Conservation (phyloP, 1,140 invertebrate species). For the Saccostrea cuccullata region DNA sequence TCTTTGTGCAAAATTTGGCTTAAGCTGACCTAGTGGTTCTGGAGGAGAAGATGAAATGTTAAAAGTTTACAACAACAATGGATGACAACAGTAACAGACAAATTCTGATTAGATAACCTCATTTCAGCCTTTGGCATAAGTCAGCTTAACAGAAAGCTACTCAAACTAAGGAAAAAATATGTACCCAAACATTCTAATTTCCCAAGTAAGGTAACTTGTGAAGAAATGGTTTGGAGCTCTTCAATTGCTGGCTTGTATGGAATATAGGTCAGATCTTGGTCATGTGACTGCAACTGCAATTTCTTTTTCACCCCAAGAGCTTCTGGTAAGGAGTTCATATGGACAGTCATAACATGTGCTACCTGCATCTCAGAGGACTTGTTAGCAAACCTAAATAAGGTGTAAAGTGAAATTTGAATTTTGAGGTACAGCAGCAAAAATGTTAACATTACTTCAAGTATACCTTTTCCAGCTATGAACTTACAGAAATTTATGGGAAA, state of each 20-base stretch:
- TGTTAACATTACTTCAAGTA: too few species aligned
- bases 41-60: not conserved
- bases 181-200: slow-evolving; percentile 75
- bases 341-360: slow-evolving; percentile 71
- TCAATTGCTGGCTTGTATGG: slow-evolving; percentile 70
- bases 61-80: too few species aligned
- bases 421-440: not conserved
- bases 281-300: slow-evolving; percentile 61
- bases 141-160: too few species aligned
- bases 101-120: too few species aligned
- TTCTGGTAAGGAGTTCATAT: slow-evolving; percentile 54
- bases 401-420: not conserved
- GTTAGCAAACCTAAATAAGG: slow-evolving; percentile 68
- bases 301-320: slow-evolving; percentile 67
- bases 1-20: too few species aligned
- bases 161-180: not conserved
- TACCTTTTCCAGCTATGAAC: too few species aligned
- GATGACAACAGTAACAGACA: too few species aligned
- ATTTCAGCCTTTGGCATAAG: too few species aligned
- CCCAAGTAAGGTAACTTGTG: slow-evolving; percentile 67
- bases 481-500: too few species aligned
- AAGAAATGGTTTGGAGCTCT: slow-evolving; percentile 61
- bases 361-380: slow-evolving; percentile 68
- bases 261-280: slow-evolving; percentile 14
- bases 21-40: too few species aligned